phyloP scores from a whole-genome alignment of 2,797 vertebrate genomes.

The Cossypha polioptera region DNA sequence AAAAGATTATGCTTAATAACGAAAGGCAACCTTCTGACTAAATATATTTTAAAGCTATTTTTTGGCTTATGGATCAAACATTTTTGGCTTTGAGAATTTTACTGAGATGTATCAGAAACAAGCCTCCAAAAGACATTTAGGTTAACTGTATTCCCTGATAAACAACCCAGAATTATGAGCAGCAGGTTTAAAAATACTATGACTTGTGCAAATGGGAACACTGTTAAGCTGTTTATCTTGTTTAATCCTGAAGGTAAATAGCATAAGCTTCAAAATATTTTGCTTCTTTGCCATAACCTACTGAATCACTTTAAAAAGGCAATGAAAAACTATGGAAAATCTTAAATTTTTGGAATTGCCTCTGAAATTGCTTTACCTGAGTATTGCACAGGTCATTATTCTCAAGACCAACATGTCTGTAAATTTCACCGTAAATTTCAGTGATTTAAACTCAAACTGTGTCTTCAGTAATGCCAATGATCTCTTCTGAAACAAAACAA shows the following conservation, averaged over 20 bases:
- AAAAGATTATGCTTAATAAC: not conserved
- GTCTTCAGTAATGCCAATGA: not conserved
- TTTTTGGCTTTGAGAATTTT: not conserved
- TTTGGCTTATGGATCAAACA: not conserved
- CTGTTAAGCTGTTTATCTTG: slow-evolving; percentile 61
- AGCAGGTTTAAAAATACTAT: slow-evolving; percentile 62
- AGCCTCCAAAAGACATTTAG: not conserved
- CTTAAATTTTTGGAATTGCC: not conserved
- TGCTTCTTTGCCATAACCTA: slow-evolving; percentile 2
- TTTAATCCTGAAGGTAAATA: slow-evolving; percentile 65
- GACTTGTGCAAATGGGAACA: slow-evolving; percentile 53
- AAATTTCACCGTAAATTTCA: not conserved
- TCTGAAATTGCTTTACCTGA: not conserved
- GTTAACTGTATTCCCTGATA: not conserved
- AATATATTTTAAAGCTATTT: not conserved
- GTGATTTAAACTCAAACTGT: not conserved
- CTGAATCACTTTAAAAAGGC: not conserved
- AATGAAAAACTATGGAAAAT: not conserved
- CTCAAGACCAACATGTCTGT: not conserved
- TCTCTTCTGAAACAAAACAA: not conserved
- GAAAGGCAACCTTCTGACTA: not conserved
- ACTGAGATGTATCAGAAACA: not conserved
- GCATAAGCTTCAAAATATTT: slow-evolving; percentile 53
- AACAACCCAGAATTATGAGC: slow-evolving; percentile 28
- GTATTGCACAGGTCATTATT: not conserved